Evolutionary conservation across 2,797 vertebrate genomes (phyloP).

Genomic region (Anguilla obscura): DNA sequence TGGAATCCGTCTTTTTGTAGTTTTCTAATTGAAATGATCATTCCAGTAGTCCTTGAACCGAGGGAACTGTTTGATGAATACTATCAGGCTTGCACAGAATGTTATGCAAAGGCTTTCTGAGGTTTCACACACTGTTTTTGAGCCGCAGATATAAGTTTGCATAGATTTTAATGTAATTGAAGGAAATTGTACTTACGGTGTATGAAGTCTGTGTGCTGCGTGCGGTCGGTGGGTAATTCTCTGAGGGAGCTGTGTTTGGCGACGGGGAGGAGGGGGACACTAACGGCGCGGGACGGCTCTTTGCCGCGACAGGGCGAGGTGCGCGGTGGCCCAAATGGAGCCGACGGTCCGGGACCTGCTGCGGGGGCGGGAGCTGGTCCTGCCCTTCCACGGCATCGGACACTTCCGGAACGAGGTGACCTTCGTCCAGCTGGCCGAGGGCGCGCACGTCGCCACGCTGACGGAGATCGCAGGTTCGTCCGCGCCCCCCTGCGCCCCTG

Average conservation of each 20-base stretch:
- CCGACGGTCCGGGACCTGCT: conserved; percentile 77
- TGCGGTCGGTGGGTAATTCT: not conserved
- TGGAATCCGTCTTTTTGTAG: not conserved
- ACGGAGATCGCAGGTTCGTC: conserved; percentile 83
- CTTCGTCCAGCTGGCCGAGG: conserved; percentile 81
- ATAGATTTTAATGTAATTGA: not conserved
- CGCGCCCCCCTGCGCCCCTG: not conserved
- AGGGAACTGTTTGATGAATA: not conserved
- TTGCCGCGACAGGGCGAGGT: conserved; percentile 72
- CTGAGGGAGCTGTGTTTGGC: not conserved
- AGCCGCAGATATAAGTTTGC: not conserved
- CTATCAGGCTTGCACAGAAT: not conserved
- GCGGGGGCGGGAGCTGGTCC: conserved; percentile 73
- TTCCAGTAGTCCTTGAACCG: not conserved
- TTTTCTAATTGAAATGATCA: not conserved
- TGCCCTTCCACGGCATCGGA: conserved; percentile 84
- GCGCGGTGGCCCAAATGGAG: conserved; percentile 77
- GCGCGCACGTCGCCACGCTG: conserved; percentile 73
- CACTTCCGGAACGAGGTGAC: conserved; percentile 90
- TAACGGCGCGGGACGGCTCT: conserved; percentile 26
- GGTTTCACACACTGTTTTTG: not conserved
- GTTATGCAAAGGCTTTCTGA: too few relatives aligned
- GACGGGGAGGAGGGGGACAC: too few relatives aligned
- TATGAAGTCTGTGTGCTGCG: not conserved
- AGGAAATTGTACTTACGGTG: not conserved